Conservation (phyloP, 2,113 vertebrate genomes). For the Sigmodon hispidus region DNA sequence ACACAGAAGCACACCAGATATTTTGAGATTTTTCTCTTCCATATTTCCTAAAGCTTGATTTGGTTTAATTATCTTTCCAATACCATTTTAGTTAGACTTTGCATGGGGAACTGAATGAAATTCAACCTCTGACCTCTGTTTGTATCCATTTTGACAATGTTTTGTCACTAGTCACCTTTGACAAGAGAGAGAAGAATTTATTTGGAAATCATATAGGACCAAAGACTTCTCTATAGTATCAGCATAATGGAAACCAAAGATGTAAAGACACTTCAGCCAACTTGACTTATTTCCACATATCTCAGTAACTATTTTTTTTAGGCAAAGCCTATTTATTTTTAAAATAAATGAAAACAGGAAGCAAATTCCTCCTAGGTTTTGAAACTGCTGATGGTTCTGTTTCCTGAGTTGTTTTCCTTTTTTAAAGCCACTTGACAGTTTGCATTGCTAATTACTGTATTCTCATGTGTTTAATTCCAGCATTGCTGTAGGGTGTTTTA, state of each 20-base stretch:
- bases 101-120: background rate
- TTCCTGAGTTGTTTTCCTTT: slow-evolving; percentile 64
- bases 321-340: slow-evolving; percentile 71
- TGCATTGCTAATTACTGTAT: slow-evolving; percentile 75
- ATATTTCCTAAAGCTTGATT: background rate
- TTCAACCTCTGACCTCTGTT: background rate
- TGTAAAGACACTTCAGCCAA: slow-evolving; percentile 8
- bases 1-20: background rate
- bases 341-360: slow-evolving; percentile 31
- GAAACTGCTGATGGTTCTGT: slow-evolving; percentile 65
- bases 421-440: slow-evolving; percentile 73
- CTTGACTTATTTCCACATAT: slow-evolving; percentile 71
- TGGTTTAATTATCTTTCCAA: background rate
- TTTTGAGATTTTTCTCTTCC: background rate
- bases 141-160: background rate
- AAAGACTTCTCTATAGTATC: slow-evolving; percentile 48
- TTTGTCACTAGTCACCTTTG: background rate
- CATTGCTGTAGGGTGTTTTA: background rate
- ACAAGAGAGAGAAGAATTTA: background rate
- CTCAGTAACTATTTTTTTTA: slow-evolving; percentile 50
- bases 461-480: slow-evolving; percentile 76
- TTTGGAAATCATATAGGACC: slow-evolving; percentile 50
- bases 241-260: slow-evolving; percentile 32
- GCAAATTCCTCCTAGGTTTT: slow-evolving; percentile 60
- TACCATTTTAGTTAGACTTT: background rate